A percentile compares a stretch with the other conserved stretches of the same genome.
phyloP scores from a whole-genome alignment of 2,888 invertebrate genomes.

The Thalpophila matura region DNA sequence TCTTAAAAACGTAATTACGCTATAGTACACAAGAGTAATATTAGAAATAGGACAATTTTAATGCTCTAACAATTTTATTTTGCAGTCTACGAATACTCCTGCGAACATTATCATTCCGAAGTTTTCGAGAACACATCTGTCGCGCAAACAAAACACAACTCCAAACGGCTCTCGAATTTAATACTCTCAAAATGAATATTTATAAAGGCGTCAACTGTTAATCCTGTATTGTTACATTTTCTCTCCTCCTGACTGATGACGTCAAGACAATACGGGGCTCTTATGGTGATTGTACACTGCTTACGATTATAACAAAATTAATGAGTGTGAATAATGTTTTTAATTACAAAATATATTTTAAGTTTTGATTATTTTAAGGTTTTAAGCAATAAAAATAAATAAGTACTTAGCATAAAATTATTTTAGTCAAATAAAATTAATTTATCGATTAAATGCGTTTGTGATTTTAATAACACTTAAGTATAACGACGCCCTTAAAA shows the following conservation, averaged over 20 bases:
- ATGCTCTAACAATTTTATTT: neutral
- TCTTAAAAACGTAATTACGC: no score
- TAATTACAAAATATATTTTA: neutral
- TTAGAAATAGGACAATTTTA: neutral
- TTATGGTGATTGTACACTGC: conserved; percentile 76
- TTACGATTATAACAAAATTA: conserved; percentile 16
- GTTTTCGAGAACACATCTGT: conserved; percentile 80
- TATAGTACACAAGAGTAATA: no score
- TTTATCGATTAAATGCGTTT: no score
- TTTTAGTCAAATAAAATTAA: no score
- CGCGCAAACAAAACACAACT: conserved; percentile 82
- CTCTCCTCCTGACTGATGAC: conserved; percentile 85
- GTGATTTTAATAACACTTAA: no score
- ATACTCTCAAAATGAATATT: conserved; percentile 87
- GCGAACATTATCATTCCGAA: conserved; percentile 39
- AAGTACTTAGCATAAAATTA: no score
- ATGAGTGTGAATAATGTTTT: neutral
- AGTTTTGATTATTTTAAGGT: no score
- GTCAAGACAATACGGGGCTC: conserved; percentile 85
- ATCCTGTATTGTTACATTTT: conserved; percentile 89
- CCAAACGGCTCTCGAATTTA: conserved; percentile 81
- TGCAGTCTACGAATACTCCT: conserved; percentile 21
- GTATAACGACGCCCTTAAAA: no score
- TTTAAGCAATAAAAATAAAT: no score
- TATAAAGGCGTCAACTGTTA: conserved; percentile 90